phyloP scores from a whole-genome alignment of 1,140 invertebrate species.

The Trichomalopsis sarcophagae region DNA sequence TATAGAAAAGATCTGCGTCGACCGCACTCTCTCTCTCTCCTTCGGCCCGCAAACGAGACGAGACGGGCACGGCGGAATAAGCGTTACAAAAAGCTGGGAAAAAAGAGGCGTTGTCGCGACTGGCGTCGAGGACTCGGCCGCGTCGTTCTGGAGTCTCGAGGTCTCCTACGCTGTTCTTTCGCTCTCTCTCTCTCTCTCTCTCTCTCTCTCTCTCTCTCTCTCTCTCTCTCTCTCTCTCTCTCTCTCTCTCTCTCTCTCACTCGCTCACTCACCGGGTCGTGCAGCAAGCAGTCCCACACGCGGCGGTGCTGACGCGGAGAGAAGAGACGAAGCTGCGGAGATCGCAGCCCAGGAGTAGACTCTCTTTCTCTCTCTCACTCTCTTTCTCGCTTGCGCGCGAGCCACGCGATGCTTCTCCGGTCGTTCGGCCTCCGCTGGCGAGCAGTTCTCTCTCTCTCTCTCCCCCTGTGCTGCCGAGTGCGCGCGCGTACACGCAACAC shows the following conservation, averaged over 20 bases:
- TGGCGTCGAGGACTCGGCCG: slow-evolving; percentile 1
- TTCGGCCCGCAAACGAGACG: background rate
- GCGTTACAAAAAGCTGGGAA: slow-evolving; percentile 12
- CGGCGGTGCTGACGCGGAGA: background rate
- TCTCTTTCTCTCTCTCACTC: background rate
- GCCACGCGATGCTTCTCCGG: background rate
- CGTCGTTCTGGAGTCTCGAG: background rate
- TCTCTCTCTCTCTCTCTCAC: background rate
- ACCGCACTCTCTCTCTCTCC: background rate
- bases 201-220: background rate
- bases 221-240: background rate
- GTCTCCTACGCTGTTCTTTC: background rate
- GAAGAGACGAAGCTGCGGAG: slow-evolving; percentile 26
- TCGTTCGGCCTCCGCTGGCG: background rate
- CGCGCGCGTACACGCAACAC: slow-evolving; percentile 37
- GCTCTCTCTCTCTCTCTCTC: background rate
- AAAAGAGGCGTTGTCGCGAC: slow-evolving; percentile 49
- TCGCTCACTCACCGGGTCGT: background rate
- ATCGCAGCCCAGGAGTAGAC: slow-evolving; percentile 25
- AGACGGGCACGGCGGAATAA: background rate
- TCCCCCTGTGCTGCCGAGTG: slow-evolving; percentile 27
- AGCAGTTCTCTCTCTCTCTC: slow-evolving; percentile 1
- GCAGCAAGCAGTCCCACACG: background rate
- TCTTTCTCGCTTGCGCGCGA: background rate
- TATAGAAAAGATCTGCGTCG: background rate